phyloP scores from a whole-genome alignment of 2,113 vertebrate species.

The Cavia porcellus region DNA sequence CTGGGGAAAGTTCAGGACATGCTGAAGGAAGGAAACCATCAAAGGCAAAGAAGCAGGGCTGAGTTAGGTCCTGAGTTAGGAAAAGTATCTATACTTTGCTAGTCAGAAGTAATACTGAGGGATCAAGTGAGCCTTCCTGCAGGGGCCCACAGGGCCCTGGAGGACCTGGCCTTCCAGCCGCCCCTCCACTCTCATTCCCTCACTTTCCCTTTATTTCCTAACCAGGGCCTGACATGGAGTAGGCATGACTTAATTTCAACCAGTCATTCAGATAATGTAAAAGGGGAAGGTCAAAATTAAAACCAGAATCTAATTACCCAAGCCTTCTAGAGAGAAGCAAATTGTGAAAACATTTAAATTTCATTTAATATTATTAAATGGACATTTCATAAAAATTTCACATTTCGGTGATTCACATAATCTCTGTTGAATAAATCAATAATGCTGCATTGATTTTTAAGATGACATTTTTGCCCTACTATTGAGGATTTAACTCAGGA shows the following conservation, averaged over 20 bases:
- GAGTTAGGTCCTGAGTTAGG: background rate
- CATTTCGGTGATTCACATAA: conserved; percentile 5
- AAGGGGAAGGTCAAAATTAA: conserved; percentile 34
- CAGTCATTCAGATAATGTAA: background rate
- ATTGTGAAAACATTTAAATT: conserved; percentile 46
- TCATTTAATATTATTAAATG: conserved; percentile 43
- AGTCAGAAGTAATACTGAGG: background rate
- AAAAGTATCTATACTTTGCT: background rate
- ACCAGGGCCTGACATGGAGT: background rate
- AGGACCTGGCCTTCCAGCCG: background rate
- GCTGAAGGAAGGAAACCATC: background rate
- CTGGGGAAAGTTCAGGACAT: background rate
- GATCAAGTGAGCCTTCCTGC: background rate
- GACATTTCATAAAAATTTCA: conserved; percentile 28
- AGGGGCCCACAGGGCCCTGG: background rate
- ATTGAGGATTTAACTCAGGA: background rate
- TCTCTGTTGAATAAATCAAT: background rate
- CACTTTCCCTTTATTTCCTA: background rate
- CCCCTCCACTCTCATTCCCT: background rate
- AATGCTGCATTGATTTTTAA: background rate
- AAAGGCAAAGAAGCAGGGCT: background rate
- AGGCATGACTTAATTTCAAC: background rate
- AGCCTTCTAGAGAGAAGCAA: conserved; percentile 20
- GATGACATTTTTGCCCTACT: background rate
- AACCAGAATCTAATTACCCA: conserved; percentile 38